These are phyloP conservation scores for Apoda limacodes DNA, from an alignment of 2,888 invertebrate genomes.

Conservation along the genomic window DNA sequence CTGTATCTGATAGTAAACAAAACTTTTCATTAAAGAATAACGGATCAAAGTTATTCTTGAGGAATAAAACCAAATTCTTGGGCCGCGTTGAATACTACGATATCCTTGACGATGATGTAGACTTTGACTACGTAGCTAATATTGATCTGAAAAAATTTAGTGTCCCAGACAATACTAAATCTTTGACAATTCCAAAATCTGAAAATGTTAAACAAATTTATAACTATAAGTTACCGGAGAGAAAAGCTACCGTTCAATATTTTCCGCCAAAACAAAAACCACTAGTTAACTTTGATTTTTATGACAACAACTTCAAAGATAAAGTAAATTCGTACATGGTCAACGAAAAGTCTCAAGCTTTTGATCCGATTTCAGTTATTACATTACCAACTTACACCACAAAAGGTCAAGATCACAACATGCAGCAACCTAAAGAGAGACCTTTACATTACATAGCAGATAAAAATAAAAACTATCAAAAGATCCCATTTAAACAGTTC, in stretches of 20 bases:
- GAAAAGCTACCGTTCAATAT: constrained; percentile 49
- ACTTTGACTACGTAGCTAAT: constrained; percentile 44
- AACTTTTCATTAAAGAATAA: constrained; percentile 1
- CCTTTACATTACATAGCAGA: background rate
- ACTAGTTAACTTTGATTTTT: constrained; percentile 30
- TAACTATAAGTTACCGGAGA: too few relatives aligned
- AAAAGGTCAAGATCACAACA: constrained; percentile 3
- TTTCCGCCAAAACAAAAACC: constrained; percentile 42
- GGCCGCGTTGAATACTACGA: constrained; percentile 44
- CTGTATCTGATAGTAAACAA: background rate
- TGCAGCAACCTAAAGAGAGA: background rate
- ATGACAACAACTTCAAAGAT: constrained; percentile 30
- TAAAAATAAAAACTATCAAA: constrained; percentile 21
- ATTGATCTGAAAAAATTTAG: constrained; percentile 52
- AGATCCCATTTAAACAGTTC: constrained; percentile 24
- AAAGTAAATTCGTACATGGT: constrained; percentile 32
- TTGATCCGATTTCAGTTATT: constrained; percentile 14
- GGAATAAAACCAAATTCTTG: constrained; percentile 30
- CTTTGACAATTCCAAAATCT: too few relatives aligned
- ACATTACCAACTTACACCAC: constrained; percentile 17
- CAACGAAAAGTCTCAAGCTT: constrained; percentile 23
- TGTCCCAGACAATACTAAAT: too few relatives aligned
- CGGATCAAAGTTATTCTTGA: constrained; percentile 11
- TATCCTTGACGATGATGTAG: constrained; percentile 40
- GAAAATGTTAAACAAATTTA: too few relatives aligned